Conservation (phyloP, 2,113 vertebrate species). For the Sinocyclocheilus anshuiensis region DNA sequence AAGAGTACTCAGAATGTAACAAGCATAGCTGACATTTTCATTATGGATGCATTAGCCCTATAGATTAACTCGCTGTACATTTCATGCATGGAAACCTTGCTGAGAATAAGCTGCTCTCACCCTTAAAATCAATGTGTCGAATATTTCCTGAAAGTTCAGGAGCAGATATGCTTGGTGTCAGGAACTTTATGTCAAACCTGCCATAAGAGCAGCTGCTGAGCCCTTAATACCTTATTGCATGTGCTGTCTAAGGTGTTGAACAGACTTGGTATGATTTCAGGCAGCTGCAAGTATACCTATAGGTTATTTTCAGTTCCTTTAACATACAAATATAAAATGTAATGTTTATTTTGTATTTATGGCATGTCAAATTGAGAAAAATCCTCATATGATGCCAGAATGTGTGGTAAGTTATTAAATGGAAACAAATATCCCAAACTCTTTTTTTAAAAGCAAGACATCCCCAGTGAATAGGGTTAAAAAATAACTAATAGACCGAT, state of each 20-base stretch:
- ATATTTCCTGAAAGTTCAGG: not conserved
- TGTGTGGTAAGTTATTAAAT: not conserved
- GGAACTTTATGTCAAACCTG: constrained; percentile 15
- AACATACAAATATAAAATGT: too few species aligned
- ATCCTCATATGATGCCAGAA: not conserved
- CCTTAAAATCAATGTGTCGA: not conserved
- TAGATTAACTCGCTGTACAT: not conserved
- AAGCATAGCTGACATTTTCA: not conserved
- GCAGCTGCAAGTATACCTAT: not conserved
- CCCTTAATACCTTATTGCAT: not conserved
- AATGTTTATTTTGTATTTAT: not conserved
- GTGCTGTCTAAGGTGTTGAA: not conserved
- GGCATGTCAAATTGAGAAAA: not conserved
- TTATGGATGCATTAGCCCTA: not conserved
- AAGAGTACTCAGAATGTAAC: not conserved
- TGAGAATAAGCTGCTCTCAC: not conserved
- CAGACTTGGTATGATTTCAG: not conserved
- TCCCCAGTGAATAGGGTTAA: too few species aligned
- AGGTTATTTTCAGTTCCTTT: too few species aligned
- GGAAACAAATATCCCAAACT: not conserved
- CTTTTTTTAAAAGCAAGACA: too few species aligned
- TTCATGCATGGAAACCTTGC: not conserved
- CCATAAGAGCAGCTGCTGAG: not conserved
- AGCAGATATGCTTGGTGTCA: not conserved
- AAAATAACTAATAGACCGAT: too few species aligned